Evolutionary conservation across 2,113 vertebrate genomes (phyloP).

Genomic region (Elgaria multicarinata): DNA sequence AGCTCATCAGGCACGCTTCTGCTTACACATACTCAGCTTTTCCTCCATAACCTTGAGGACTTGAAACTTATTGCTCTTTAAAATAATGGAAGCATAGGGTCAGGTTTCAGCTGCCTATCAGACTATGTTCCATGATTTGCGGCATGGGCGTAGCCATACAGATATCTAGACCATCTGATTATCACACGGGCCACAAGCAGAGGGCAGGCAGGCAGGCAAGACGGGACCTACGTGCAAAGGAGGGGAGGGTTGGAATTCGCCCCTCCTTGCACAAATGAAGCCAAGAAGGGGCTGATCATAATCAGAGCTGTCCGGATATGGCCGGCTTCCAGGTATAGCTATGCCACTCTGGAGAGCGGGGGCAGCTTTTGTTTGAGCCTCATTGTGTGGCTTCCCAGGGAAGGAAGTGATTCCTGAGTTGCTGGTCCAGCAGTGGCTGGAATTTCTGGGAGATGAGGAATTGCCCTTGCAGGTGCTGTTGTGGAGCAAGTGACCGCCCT

Average conservation of each 20-base stretch:
- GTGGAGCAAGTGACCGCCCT: conserved; percentile 57
- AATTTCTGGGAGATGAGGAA: conserved; percentile 52
- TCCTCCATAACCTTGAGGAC: not conserved
- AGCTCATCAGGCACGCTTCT: not conserved
- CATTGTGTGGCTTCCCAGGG: conserved; percentile 76
- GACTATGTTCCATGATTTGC: not conserved
- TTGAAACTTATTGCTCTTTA: not conserved
- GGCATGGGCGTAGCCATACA: not conserved
- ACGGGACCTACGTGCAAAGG: not conserved
- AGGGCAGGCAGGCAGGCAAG: not conserved
- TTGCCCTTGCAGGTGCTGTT: conserved; percentile 75
- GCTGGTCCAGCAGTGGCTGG: conserved; percentile 56
- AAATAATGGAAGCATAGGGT: not conserved
- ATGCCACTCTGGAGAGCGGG: conserved; percentile 50
- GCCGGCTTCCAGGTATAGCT: conserved; percentile 52
- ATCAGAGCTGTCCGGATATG: conserved; percentile 65
- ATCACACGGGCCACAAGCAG: not conserved
- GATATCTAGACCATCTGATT: not conserved
- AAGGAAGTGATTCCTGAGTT: conserved; percentile 80
- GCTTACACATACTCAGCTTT: not conserved
- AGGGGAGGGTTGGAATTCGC: not conserved
- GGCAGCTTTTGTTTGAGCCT: conserved; percentile 75
- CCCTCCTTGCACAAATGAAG: conserved; percentile 17
- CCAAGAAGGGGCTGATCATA: conserved; percentile 52
- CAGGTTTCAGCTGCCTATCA: not conserved